Conservation (phyloP, 2,888 invertebrate species). For the Pelosia muscerda region DNA sequence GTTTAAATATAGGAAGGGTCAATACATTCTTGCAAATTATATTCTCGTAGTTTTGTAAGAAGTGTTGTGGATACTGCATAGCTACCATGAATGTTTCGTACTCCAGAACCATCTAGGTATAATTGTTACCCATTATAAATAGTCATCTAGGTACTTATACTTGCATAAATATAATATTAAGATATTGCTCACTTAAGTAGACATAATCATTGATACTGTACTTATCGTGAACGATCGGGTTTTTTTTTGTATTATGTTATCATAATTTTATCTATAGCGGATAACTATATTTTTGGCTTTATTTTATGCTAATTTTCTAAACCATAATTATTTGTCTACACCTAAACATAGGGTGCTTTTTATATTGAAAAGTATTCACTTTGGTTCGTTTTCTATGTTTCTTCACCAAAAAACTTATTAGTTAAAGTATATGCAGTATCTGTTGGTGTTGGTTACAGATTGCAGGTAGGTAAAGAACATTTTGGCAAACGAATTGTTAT, state of each 20-base stretch:
- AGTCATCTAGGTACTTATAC: conserved; percentile 9
- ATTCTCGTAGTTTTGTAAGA: not conserved
- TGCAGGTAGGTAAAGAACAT: not conserved
- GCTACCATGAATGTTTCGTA: not conserved
- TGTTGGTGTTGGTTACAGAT: not conserved
- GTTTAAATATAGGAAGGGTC: not conserved
- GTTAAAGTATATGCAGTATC: not conserved
- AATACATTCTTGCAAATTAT: not conserved
- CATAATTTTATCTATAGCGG: conserved; percentile 20
- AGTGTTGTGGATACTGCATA: not conserved
- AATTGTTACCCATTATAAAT: not conserved
- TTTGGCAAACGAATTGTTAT: too few species aligned
- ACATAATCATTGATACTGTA: conserved; percentile 27
- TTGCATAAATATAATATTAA: not conserved
- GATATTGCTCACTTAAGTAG: conserved; percentile 26
- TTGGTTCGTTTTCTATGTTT: not conserved
- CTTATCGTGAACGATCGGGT: conserved; percentile 40
- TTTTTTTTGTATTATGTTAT: conserved; percentile 33
- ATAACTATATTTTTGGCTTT: conserved; percentile 8
- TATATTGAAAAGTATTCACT: not conserved
- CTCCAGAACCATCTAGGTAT: not conserved
- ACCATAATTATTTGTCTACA: conserved; percentile 2
- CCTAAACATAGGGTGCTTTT: conserved; percentile 7
- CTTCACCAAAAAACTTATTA: not conserved
- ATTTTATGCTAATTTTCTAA: conserved; percentile 9